Conservation (phyloP, 2,113 vertebrate genomes). For the Xiphophorus couchianus region DNA sequence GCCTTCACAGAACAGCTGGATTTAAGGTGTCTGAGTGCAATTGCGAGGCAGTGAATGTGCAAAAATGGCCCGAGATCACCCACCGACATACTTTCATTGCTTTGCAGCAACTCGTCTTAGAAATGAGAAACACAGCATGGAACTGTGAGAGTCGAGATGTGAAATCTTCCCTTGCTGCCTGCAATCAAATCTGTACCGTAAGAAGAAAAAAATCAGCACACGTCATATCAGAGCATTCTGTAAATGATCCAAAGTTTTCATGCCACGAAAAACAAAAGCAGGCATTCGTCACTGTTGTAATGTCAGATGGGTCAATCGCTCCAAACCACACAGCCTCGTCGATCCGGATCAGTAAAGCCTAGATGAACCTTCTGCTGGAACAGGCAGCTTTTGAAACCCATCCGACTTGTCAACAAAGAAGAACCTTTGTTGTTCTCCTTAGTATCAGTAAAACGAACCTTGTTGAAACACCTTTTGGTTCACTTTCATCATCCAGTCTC, state of each 20-base stretch:
- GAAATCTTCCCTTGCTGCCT: neutral
- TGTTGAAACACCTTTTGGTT: neutral
- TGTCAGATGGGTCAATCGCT: too few species aligned
- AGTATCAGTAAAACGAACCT: too few species aligned
- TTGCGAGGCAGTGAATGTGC: neutral
- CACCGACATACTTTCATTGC: neutral
- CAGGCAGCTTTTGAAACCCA: too few species aligned
- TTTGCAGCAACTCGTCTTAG: neutral
- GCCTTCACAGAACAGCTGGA: neutral
- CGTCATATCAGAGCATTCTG: neutral
- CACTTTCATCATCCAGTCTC: neutral
- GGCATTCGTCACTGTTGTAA: too few species aligned
- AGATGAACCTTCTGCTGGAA: too few species aligned
- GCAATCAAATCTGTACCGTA: neutral
- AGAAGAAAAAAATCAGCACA: neutral
- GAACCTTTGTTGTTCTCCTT: too few species aligned
- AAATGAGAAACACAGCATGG: neutral
- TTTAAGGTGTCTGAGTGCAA: neutral
- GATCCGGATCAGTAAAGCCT: too few species aligned
- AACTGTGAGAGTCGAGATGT: neutral
- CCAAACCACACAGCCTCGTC: neutral
- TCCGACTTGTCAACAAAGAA: too few species aligned
- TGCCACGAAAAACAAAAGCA: too few species aligned
- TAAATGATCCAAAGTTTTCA: too few species aligned
- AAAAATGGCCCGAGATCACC: neutral